Base-by-base conservation (phyloP, 2,888 invertebrate genomes). In the Plusia festucae region DNA sequence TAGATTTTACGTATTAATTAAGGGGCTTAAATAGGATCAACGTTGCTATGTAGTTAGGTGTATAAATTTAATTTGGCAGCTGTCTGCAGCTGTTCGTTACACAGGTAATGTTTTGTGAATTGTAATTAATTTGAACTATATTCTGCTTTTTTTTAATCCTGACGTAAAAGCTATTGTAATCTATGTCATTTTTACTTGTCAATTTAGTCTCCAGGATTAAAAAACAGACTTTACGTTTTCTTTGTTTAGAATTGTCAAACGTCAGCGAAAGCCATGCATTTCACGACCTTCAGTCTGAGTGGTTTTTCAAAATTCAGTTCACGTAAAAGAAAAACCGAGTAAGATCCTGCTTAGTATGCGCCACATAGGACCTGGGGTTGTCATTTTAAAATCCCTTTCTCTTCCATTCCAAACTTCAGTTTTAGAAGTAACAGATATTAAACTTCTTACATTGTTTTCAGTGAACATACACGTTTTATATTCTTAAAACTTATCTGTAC, bases 271-370 rank as follows among this genome's bases (percentile, higher is more conserved):
- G n/a, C n/a, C n/a, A n/a, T 6, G 6, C n/a, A 40, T 40, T 40
- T 5, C 6, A 40, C 6, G n/a, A 40, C 0, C 0, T 6, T n/a
- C n/a, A n/a, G n/a, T 40, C 40, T 40, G n/a, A 40, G 40, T 40
- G n/a, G 40, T 0, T 13, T n/a, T 40, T 40, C 4, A 7, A 40
- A 15, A 40, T 40, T 40, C 40, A 40, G 40, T 40, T 6, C 40
- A 40, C 6, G n/a, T 15, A n/a, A n/a, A 40, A n/a, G n/a, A 40
- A 40, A 40, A 3, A 40, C 5, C n/a, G n/a, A 40, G 40, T n/a
- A 40, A 40, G n/a, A n/a, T n/a, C n/a, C 40, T 40, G 40, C n/a
- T 40, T 40, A 40, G 40, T 40, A 40, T 40, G 40, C 40, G 40
- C 40, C n/a, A n/a, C 40, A n/a, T n/a, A 40, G n/a, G 40, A 40